These are phyloP conservation scores for Bugula neritina DNA, from an alignment of 2,888 invertebrate genomes.

Conservation along the genomic window DNA sequence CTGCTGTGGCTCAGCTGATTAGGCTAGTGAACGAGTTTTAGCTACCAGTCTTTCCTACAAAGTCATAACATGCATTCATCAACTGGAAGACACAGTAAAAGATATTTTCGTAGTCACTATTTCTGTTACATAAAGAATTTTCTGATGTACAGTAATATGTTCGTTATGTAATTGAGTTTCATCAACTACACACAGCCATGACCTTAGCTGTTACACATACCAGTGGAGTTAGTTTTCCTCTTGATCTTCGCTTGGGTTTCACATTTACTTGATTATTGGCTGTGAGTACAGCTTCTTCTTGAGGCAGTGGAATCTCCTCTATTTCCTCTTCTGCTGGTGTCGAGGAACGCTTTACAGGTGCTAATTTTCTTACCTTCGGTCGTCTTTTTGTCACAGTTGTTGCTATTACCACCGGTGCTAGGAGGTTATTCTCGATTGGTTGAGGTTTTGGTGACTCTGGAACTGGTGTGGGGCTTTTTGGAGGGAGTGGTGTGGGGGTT, in stretches of 20 bases:
- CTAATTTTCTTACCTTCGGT: neutral
- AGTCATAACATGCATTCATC: neutral
- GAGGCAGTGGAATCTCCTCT: neutral
- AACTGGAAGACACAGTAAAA: too few relatives aligned
- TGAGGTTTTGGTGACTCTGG: neutral
- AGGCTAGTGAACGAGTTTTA: neutral
- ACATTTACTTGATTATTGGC: neutral
- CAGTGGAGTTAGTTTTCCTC: slow-evolving; percentile 5
- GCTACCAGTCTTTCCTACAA: slow-evolving; percentile 3
- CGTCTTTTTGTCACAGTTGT: neutral
- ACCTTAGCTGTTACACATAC: too few relatives aligned
- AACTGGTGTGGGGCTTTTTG: neutral
- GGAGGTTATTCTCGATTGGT: neutral
- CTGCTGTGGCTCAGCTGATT: too few relatives aligned
- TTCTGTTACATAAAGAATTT: too few relatives aligned
- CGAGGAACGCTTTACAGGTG: neutral
- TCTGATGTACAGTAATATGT: too few relatives aligned
- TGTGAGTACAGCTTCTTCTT: neutral
- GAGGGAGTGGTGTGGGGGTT: neutral
- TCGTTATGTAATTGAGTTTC: too few relatives aligned
- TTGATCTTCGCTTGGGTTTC: neutral
- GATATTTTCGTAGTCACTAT: too few relatives aligned
- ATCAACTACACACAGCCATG: too few relatives aligned
- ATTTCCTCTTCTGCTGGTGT: neutral
- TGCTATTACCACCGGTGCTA: neutral